Evolutionary conservation across 2,113 vertebrate genomes (phyloP).

Genomic region (Saccopteryx leptura): DNA sequence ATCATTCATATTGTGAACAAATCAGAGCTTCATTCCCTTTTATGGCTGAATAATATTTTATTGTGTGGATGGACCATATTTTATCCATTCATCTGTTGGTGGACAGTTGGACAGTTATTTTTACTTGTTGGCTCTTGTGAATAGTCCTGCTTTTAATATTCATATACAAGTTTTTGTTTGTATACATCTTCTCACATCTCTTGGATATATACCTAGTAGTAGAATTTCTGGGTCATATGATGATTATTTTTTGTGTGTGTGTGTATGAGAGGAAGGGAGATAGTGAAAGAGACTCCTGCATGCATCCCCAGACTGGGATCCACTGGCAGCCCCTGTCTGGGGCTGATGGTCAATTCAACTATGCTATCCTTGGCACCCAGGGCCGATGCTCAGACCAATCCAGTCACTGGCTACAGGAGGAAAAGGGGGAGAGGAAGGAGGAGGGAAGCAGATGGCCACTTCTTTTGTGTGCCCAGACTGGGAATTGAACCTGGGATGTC

Average conservation of each 20-base stretch:
- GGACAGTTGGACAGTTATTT: background rate
- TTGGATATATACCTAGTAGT: background rate
- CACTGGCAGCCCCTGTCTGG: too few relatives aligned
- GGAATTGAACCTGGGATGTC: too few relatives aligned
- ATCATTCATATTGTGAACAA: background rate
- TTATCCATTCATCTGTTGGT: background rate
- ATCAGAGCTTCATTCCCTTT: background rate
- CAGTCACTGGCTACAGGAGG: too few relatives aligned
- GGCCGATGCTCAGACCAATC: too few relatives aligned
- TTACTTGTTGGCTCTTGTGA: background rate
- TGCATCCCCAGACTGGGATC: too few relatives aligned
- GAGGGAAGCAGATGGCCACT: too few relatives aligned
- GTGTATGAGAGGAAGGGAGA: too few relatives aligned
- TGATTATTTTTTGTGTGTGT: background rate
- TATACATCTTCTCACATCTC: background rate
- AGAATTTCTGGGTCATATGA: background rate
- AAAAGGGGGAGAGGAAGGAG: too few relatives aligned
- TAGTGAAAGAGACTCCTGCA: too few relatives aligned
- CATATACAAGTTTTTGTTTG: background rate
- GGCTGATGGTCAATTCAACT: too few relatives aligned
- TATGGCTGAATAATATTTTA: constrained; percentile 12
- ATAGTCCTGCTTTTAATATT: constrained; percentile 8
- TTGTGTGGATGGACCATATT: background rate
- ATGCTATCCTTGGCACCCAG: too few relatives aligned
- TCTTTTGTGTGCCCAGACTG: too few relatives aligned